Percentiles rank a stretch among this genome's conserved stretches.
These are phyloP conservation scores for Musca vetustissima DNA, from an alignment of 1,140 invertebrate species.

Conservation along the genomic window DNA sequence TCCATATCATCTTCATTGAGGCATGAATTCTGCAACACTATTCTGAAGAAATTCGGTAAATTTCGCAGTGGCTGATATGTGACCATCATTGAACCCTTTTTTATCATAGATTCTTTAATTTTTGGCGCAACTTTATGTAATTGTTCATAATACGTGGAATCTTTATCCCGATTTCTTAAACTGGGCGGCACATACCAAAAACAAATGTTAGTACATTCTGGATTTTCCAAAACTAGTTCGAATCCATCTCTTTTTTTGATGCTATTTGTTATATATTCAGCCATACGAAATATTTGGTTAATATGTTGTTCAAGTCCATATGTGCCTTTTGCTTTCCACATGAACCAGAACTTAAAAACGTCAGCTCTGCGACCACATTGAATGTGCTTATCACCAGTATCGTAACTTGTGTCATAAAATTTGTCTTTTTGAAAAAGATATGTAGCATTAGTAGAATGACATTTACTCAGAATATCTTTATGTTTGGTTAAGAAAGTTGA, in stretches of 20 bases:
- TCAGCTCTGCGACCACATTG: conserved; percentile 88
- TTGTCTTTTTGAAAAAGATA: conserved; percentile 97
- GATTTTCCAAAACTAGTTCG: conserved; percentile 72
- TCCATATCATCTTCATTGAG: conserved; percentile 78
- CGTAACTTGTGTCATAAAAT: conserved; percentile 89
- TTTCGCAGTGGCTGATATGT: conserved; percentile 86
- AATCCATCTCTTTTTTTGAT: conserved; percentile 73
- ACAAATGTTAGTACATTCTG: conserved; percentile 91
- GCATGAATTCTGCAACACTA: conserved; percentile 89
- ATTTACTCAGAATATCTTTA: conserved; percentile 65
- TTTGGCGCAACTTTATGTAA: conserved; percentile 84
- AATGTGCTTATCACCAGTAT: conserved; percentile 93
- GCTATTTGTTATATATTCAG: conserved; percentile 68
- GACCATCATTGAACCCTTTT: conserved; percentile 91
- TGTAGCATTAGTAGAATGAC: conserved; percentile 73
- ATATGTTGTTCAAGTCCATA: conserved; percentile 78
- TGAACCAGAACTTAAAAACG: conserved; percentile 95
- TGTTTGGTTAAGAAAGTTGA: conserved; percentile 84
- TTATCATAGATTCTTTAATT: conserved; percentile 94
- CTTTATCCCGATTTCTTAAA: conserved; percentile 61
- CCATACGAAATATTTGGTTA: conserved; percentile 75
- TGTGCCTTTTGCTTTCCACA: conserved; percentile 96
- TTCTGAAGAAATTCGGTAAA: conserved; percentile 88
- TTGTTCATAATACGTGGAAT: conserved; percentile 66
- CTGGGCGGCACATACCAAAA: conserved; percentile 93